Evolutionary conservation across 1,140 invertebrate species (phyloP).

Genomic region (Diplogasteroides magnus): DNA sequence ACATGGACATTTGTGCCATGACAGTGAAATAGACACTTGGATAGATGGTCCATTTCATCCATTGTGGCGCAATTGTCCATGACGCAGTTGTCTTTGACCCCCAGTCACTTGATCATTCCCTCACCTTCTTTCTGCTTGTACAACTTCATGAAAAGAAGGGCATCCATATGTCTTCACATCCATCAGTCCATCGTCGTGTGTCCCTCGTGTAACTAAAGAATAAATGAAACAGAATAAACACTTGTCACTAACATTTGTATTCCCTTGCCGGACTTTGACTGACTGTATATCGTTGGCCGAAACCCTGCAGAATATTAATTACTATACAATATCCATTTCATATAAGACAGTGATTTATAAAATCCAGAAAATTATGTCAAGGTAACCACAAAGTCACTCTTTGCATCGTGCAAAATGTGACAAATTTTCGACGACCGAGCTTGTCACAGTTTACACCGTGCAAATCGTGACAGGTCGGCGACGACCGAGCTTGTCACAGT

Average conservation of each 20-base stretch:
- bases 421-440: too few relatives aligned
- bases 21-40: neutral
- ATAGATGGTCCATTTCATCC: neutral
- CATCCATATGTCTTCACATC: slow-evolving; percentile 26
- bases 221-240: neutral
- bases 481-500: too few relatives aligned
- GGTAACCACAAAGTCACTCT: too few relatives aligned
- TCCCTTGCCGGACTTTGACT: slow-evolving; percentile 25
- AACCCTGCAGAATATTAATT: neutral
- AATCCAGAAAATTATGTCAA: too few relatives aligned
- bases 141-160: slow-evolving; percentile 25
- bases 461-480: too few relatives aligned
- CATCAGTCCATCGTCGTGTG: slow-evolving; percentile 22
- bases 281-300: slow-evolving; percentile 18
- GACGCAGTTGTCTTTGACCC: neutral
- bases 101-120: neutral
- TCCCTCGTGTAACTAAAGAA: neutral
- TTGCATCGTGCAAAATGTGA: too few relatives aligned
- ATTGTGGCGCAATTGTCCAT: neutral
- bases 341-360: too few relatives aligned
- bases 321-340: too few relatives aligned
- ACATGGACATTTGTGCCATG: neutral
- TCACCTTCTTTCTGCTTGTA: neutral
- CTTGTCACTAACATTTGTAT: slow-evolving; percentile 8
- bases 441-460: too few relatives aligned